phyloP scores from a whole-genome alignment of 2,797 vertebrate genomes.

The Cheirogaleus major region DNA sequence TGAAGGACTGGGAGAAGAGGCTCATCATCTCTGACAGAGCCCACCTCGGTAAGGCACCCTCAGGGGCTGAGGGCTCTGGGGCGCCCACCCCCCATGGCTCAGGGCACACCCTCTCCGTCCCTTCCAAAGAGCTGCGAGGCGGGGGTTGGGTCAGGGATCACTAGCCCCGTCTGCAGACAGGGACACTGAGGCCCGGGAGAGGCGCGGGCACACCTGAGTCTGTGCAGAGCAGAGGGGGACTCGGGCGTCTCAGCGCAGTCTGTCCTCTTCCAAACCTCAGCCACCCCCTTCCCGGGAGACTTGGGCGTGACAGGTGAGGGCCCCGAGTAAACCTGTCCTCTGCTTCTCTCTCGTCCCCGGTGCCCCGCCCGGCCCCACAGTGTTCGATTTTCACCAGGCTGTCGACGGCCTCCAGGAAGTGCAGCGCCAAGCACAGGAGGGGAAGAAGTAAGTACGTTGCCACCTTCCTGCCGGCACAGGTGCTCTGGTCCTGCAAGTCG shows the following conservation, averaged over 20 bases:
- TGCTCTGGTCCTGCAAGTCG: neutral
- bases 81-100: neutral
- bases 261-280: neutral
- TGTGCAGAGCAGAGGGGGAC: neutral
- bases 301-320: neutral
- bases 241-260: neutral
- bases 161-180: neutral
- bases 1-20: conserved; percentile 98
- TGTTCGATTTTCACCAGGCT: conserved; percentile 98
- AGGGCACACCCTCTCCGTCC: no score
- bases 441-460: conserved; percentile 91
- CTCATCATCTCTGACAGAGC: conserved; percentile 98
- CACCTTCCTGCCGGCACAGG: no score
- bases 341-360: neutral
- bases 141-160: neutral
- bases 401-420: conserved; percentile 97
- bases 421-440: conserved; percentile 96
- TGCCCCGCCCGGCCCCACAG: conserved; percentile 82
- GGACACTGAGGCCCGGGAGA: neutral
- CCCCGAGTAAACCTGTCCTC: neutral
- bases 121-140: neutral
- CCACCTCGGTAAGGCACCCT: conserved; percentile 91
- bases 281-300: neutral
- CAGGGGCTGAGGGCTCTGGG: neutral
- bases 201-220: neutral